Conservation (phyloP, 2,888 invertebrate species). For the Calliopum simillimum region DNA sequence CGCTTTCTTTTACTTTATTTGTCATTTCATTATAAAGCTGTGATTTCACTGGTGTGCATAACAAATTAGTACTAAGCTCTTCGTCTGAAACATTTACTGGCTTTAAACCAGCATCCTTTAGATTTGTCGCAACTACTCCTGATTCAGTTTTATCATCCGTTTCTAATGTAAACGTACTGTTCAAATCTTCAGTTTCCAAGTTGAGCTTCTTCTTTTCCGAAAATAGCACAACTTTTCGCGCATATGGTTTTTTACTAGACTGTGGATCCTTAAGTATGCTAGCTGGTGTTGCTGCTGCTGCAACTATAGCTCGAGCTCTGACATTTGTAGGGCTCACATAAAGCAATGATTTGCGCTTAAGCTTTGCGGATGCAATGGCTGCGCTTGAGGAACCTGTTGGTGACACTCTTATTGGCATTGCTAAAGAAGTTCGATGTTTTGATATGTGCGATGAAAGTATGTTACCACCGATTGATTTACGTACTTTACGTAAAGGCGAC, state of each 20-base stretch:
- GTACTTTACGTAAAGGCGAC: conserved; percentile 42
- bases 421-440: conserved; percentile 52
- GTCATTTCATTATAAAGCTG: no score
- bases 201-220: conserved; percentile 23
- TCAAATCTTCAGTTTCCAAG: conserved; percentile 44
- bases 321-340: conserved; percentile 27
- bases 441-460: conserved; percentile 44
- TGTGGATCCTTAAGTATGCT: conserved; percentile 33
- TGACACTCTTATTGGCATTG: conserved; percentile 2
- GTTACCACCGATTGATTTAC: conserved; percentile 42
- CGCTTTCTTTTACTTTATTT: neutral
- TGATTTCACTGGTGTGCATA: no score
- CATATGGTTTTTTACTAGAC: conserved; percentile 17
- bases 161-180: conserved; percentile 53
- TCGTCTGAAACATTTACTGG: neutral
- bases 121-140: neutral
- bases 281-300: conserved; percentile 13
- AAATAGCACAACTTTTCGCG: conserved; percentile 26
- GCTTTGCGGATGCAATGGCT: neutral
- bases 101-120: neutral
- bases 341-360: conserved; percentile 36
- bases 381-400: neutral
- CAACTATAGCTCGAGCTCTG: conserved; percentile 32
- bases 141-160: conserved; percentile 35
- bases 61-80: no score